phyloP scores from a whole-genome alignment of 2,888 invertebrate genomes.

The Argynnis bischoffii region DNA sequence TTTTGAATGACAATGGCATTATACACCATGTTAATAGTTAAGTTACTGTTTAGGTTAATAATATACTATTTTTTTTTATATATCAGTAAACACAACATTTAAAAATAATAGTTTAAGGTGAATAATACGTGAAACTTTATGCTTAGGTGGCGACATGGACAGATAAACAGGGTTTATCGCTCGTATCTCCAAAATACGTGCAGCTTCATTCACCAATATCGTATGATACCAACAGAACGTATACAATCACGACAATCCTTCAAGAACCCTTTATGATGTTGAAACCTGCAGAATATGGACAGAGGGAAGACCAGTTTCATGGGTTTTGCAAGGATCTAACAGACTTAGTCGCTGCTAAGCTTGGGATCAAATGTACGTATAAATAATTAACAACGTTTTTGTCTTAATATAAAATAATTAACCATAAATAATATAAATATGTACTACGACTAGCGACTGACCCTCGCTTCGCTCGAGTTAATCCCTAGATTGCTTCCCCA shows the following conservation, averaged over 20 bases:
- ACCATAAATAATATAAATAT: too few relatives aligned
- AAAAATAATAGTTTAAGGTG: not conserved
- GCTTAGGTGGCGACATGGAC: constrained; percentile 92
- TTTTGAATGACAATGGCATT: too few relatives aligned
- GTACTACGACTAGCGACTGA: too few relatives aligned
- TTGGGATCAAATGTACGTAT: constrained; percentile 91
- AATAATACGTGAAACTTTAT: constrained; percentile 10
- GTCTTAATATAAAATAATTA: too few relatives aligned
- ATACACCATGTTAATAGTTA: too few relatives aligned
- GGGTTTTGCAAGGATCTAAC: constrained; percentile 97
- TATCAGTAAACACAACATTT: too few relatives aligned
- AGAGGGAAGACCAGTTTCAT: constrained; percentile 90
- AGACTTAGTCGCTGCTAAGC: constrained; percentile 89
- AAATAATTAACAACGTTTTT: not conserved
- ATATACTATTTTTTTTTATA: too few relatives aligned
- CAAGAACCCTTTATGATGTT: constrained; percentile 95
- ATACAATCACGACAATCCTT: constrained; percentile 92
- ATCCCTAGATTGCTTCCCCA: too few relatives aligned
- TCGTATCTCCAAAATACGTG: constrained; percentile 89
- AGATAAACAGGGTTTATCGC: constrained; percentile 88
- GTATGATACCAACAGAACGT: constrained; percentile 91
- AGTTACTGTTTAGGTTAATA: not conserved
- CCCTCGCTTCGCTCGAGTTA: too few relatives aligned
- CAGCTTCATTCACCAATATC: constrained; percentile 85
- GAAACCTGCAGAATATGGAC: constrained; percentile 83